Base-by-base conservation (phyloP, 2,113 vertebrate species). In the Anseranas semipalmata region DNA sequence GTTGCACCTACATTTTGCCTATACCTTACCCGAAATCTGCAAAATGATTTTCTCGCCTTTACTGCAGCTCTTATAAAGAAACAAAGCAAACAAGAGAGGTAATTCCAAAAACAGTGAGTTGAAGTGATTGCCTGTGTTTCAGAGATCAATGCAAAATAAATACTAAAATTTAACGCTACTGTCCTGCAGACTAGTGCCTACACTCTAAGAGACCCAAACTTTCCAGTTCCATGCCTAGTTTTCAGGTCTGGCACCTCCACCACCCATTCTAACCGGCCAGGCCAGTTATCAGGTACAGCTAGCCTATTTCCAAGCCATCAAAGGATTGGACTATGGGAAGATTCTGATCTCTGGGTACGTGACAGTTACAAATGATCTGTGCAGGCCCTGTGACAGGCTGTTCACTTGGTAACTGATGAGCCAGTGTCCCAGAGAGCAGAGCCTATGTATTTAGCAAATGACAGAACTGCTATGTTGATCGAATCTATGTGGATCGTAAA, bases 331-430 rank as follows among this genome's bases (percentile, higher is more conserved):
- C 85, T 86, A 37, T 21, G 65, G 75, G 84, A 94, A 96, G 97
- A 97, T 97, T 92, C 93, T 93, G 97, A 97, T 98, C 97, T 96
- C 93, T 88, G 93, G 80, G 79, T 72, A 73, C 7, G 72, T 96
- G 98, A 97, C 97, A 98, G 97, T 94, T 97, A 98, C 97, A 98
- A 98, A 98, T 94, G 97, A 95, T 92, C 89, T 63, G 79, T 86
- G 85, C 88, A 53, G 96, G 85, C 77, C 86, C 84, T 79, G 39
- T 97, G 97, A 98, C 98, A 97, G 97, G 89, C 93, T 94, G 95
- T 93, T 95, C 96, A 92, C 96, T 65, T 78, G 76, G 96, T 98
- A 97, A 98, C 97, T 92, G 97, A 98, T 98, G 97, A 97, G 97
- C 95, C 92, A 87, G 41, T 96, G 96, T 97, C 96, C 95, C 4